These are phyloP conservation scores for Onychostoma macrolepis DNA, from an alignment of 2,113 vertebrate genomes.

Conservation along the genomic window DNA sequence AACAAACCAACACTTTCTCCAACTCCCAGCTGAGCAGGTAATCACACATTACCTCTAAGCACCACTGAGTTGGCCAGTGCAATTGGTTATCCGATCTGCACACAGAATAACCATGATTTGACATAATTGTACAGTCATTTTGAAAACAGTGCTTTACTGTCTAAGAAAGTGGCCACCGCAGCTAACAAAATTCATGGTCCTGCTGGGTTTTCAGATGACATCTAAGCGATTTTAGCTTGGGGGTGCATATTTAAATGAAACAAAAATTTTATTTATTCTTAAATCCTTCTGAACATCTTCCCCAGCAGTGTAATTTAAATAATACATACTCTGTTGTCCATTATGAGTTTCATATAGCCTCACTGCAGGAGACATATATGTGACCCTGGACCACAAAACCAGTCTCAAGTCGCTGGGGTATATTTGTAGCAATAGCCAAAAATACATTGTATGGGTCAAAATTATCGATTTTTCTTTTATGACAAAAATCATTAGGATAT, in stretches of 20 bases:
- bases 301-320: neutral
- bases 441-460: too few relatives aligned
- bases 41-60: conserved; percentile 67
- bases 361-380: neutral
- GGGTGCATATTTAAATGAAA: neutral
- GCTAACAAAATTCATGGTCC: conserved; percentile 19
- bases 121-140: conserved; percentile 77
- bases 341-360: neutral
- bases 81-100: conserved; percentile 51
- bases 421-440: too few relatives aligned
- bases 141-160: conserved; percentile 68
- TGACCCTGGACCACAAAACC: too few relatives aligned
- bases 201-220: neutral
- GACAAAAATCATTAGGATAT: too few relatives aligned
- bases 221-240: conserved; percentile 14
- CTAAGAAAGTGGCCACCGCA: conserved; percentile 63
- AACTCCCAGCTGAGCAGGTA: conserved; percentile 64
- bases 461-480: too few relatives aligned
- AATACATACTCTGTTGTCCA: neutral
- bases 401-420: too few relatives aligned
- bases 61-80: conserved; percentile 7
- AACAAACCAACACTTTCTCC: conserved; percentile 44
- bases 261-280: neutral
- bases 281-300: neutral
- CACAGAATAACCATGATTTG: conserved; percentile 65